Percentiles rank a stretch among this genome's conserved stretches.
These are phyloP conservation scores for Holotrichia oblita DNA, from an alignment of 1,140 invertebrate genomes.

Conservation along the genomic window DNA sequence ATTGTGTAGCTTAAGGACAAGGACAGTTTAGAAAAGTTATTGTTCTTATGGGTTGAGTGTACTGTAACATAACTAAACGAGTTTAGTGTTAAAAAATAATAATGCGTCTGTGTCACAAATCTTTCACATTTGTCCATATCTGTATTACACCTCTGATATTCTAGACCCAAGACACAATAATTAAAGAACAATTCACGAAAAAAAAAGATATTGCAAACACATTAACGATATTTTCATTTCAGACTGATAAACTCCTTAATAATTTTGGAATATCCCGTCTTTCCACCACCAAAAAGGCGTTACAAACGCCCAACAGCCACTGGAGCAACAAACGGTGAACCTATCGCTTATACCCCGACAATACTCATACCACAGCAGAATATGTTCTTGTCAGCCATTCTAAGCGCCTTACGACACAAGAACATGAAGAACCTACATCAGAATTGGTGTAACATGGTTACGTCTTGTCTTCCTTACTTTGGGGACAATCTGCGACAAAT, in stretches of 20 bases:
- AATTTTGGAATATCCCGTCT: constrained; percentile 79
- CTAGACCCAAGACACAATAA: too few species aligned
- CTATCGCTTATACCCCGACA: constrained; percentile 72
- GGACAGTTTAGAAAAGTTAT: too few species aligned
- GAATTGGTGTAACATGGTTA: constrained; percentile 84
- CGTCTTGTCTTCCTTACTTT: constrained; percentile 79
- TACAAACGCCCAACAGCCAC: constrained; percentile 53
- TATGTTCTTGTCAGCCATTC: constrained; percentile 85
- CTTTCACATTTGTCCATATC: too few species aligned
- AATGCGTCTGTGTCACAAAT: too few species aligned
- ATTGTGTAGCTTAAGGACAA: too few species aligned
- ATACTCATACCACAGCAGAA: constrained; percentile 81
- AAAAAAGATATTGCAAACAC: neutral
- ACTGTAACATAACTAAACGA: too few species aligned
- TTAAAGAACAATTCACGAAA: neutral
- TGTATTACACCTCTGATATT: too few species aligned
- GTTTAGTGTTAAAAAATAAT: too few species aligned
- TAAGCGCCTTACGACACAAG: constrained; percentile 76
- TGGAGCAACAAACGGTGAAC: constrained; percentile 59
- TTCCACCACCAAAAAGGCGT: constrained; percentile 50
- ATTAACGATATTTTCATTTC: neutral
- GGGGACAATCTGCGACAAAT: constrained; percentile 78
- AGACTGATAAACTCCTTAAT: constrained; percentile 76
- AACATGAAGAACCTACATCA: constrained; percentile 77
- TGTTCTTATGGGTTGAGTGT: too few species aligned